Conservation (phyloP, 2,113 vertebrate genomes). For the Bambusicola thoracicus region DNA sequence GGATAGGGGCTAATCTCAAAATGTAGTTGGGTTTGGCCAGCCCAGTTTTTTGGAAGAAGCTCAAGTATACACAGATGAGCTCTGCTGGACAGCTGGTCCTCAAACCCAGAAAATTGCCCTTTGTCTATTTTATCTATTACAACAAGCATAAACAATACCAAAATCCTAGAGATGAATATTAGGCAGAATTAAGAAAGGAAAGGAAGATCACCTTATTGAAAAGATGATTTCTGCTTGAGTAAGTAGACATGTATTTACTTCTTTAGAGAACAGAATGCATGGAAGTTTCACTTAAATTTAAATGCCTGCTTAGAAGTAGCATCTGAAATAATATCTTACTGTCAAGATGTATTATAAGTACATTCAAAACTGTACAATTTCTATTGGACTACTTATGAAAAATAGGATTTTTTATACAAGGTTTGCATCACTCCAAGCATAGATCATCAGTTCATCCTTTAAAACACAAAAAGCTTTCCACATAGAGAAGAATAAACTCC, state of each 20-base stretch:
- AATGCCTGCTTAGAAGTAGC: neutral
- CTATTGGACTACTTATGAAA: neutral
- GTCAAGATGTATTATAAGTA: neutral
- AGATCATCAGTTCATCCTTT: neutral
- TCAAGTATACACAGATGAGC: neutral
- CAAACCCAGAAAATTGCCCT: neutral
- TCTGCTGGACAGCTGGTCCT: neutral
- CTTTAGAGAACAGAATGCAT: neutral
- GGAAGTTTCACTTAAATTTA: neutral
- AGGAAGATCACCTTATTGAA: neutral
- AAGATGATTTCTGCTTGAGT: neutral
- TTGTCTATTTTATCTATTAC: neutral
- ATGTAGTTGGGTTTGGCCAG: neutral
- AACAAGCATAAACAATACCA: neutral
- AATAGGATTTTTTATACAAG: neutral
- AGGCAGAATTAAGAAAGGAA: neutral
- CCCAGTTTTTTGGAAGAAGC: neutral
- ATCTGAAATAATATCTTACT: neutral
- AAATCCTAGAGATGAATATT: neutral
- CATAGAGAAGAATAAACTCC: neutral
- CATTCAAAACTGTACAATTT: neutral
- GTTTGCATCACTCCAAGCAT: neutral
- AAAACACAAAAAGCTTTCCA: neutral
- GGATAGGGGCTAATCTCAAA: neutral
- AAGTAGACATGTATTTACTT: neutral